Evolutionary conservation across 2,888 invertebrate genomes (phyloP), one percentile per base, ranked within the genome.

Genomic region (Nymphalis c-album): DNA sequence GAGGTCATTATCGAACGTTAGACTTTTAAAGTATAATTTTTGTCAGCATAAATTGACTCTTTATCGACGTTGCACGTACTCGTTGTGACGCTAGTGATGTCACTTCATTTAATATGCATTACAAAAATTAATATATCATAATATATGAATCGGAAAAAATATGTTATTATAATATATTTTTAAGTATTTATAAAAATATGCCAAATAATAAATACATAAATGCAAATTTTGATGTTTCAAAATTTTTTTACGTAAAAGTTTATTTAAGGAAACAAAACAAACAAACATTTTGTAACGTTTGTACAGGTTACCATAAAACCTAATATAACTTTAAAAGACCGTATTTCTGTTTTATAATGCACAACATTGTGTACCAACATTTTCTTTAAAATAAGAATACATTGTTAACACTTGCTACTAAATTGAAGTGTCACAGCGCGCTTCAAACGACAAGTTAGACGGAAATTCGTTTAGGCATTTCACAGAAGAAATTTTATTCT

Each of bases 401-500:
- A 50, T 22, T 26, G 48, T 48, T 35, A 50, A 48, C 61, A 62
- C 57, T 62, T 58, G 55, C 26, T 10, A 58, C 57, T 58, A 62
- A 58, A 62, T 62, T 51, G 57, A 58, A 62, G 58, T 67, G 62
- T 45, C 48, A 50, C 22, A 13, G 61, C 16, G 18, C 17, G 35
- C 40, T 40, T 53, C 51, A 51, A 40, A 16, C 40, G 16, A 40
- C 51, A 35, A n/a, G 16, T 51, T 62, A 62, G 40, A 20, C 10
- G 17, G 20, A 53, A 62, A 50, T 22, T 62, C 17, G 40, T 53
- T 62, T 22, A 35, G 20, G 13, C 20, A 35, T 20, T 18, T 48
- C 53, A 16, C 8, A 6, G 22, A 7, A 13, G 17, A 3, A 46
- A 18, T 22, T 7, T 1, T 45, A 45, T 5, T 20, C 6, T 26